Conservation (phyloP, 2,113 vertebrate species). For the Ameiurus melas region DNA sequence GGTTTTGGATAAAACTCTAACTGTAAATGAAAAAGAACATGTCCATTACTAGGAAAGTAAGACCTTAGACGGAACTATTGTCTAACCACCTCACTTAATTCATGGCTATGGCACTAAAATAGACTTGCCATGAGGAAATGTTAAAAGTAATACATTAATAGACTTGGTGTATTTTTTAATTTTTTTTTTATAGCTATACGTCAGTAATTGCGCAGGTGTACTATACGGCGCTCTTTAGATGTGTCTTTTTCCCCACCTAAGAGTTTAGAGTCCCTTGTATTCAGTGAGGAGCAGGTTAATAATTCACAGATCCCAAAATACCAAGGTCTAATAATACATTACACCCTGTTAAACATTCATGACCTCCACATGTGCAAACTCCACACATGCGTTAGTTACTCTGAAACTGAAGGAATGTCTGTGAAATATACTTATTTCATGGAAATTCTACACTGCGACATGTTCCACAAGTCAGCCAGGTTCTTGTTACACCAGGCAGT, state of each 20-base stretch:
- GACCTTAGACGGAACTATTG: not conserved
- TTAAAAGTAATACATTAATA: not conserved
- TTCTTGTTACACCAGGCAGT: not conserved
- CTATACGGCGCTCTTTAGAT: not conserved
- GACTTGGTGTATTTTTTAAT: not conserved
- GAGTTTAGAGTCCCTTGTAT: conserved; percentile 8
- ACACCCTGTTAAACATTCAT: conserved; percentile 50
- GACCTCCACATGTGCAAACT: conserved; percentile 27
- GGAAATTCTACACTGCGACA: not conserved
- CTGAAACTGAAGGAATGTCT: not conserved
- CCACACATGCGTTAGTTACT: conserved; percentile 16
- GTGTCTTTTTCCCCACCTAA: not conserved
- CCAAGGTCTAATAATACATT: conserved; percentile 46
- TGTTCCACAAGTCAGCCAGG: not conserved
- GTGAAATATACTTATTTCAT: not conserved
- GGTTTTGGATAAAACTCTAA: no score
- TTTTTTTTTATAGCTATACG: not conserved
- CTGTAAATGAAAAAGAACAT: not conserved
- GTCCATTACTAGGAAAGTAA: not conserved
- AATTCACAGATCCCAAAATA: conserved; percentile 52
- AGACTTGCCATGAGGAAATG: not conserved
- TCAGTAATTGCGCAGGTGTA: not conserved
- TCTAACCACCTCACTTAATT: not conserved
- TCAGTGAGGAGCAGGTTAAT: conserved; percentile 47
- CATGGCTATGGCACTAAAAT: not conserved